Evolutionary conservation across 2,888 invertebrate species (phyloP).

Genomic region (Mimas tiliae): DNA sequence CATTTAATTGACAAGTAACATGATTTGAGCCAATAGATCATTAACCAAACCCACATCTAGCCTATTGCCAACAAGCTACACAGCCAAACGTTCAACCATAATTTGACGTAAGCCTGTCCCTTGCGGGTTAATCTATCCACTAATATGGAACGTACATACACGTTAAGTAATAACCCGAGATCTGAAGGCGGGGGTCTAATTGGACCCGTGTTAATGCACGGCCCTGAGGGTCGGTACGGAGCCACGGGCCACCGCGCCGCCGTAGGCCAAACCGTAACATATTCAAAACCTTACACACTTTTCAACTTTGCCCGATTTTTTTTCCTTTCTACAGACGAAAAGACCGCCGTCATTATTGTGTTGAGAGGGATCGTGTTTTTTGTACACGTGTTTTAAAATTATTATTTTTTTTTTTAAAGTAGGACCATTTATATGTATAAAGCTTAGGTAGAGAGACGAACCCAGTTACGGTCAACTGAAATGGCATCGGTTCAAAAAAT

Average conservation of each 20-base stretch:
- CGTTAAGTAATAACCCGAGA: slow-evolving; percentile 19
- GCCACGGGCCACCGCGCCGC: background rate
- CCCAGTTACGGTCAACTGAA: too few relatives aligned
- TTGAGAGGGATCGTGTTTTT: background rate
- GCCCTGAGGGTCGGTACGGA: slow-evolving; percentile 8
- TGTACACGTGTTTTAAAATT: background rate
- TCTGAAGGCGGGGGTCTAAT: slow-evolving; percentile 2
- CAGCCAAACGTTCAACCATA: background rate
- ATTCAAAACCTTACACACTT: slow-evolving; percentile 16
- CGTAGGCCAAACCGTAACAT: slow-evolving; percentile 1
- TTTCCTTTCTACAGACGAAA: background rate
- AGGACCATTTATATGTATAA: too few relatives aligned
- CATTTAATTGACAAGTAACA: too few relatives aligned
- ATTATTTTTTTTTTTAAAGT: background rate
- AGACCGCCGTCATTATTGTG: slow-evolving; percentile 16
- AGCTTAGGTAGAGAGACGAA: too few relatives aligned
- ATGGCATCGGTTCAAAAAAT: too few relatives aligned
- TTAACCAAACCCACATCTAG: background rate
- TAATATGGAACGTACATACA: background rate
- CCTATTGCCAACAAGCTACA: background rate
- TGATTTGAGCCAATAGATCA: too few relatives aligned
- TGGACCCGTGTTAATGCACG: slow-evolving; percentile 21
- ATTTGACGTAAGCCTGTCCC: background rate
- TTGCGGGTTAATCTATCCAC: background rate
- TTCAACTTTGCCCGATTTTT: slow-evolving; percentile 3